Evolutionary conservation across 2,888 invertebrate genomes (phyloP), one percentile per base, ranked within the genome.

Genomic region (Drosophila prostipennis): DNA sequence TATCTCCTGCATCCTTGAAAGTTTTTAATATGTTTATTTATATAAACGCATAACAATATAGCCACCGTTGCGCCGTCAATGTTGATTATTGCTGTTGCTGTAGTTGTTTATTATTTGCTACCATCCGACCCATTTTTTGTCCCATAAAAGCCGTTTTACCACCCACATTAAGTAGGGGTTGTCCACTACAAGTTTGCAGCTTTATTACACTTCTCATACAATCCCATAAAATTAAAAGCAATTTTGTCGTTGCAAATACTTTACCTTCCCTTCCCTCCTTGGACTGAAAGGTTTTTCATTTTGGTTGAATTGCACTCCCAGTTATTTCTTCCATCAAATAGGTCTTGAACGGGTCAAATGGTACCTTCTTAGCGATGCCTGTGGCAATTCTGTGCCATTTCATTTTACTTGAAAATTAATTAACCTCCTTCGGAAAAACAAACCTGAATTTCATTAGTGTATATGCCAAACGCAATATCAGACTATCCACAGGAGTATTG

Each of bases 11-110:
- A 83, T 81, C 88, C 84, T 86, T 86, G 78, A 88, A 88, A 83
- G 77, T 81, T 86, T 79, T 78, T 83, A 83, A 83, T 86, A 86
- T 75, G 76, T 86, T 88, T 88, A 85, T 82, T 78, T 73, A 61
- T 74, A 69, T 59, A 65, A 65, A 34, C 67, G 49, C 48, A 37
- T 36, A 48, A 60, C 65, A 26, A 36, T 40, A 40, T 48, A 42
- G 40, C 56, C 63, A 72, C 42, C 67, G 51, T 42, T 58, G 51
- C 16, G 40, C 36, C 79, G 60, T 85, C 78, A 79, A 72, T 76
- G 80, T 67, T 75, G 77, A 76, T 84, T 77, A 74, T 84, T 72
- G 63, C 74, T 45, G 72, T 61, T 11, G n/a, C 37, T 46, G 54
- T 49, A 46, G 48, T 51, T 55, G 45, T 57, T 45, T 23, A 32